Base-by-base conservation (phyloP, 2,888 invertebrate genomes). In the Melipona bicolor region DNA sequence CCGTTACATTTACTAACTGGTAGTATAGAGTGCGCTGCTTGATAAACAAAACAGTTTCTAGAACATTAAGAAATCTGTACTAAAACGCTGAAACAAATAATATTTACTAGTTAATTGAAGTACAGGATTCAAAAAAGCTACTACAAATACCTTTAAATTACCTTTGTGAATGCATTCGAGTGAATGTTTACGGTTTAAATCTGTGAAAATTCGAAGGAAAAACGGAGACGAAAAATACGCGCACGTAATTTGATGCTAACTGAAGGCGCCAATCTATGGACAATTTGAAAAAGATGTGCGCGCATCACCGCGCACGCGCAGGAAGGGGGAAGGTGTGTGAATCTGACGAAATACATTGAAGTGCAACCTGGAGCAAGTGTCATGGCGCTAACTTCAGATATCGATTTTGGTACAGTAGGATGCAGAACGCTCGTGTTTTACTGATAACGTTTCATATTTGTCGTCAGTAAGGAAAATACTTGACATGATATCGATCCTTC, bases 351-450 rank as follows among this genome's bases (percentile, higher is more conserved):
- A 36, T 54, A 65, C 64, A 67, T 74, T 62, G 52, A 56, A 67
- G 76, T 43, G 49, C 75, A 77, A 49, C 27, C 21, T 32, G 27
- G 54, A 54, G 70, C 68, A 52, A 82, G 84, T 75, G 83, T 88
- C 83, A 85, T 85, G 91, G 93, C 92, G 93, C 88, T 91, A 86
- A 83, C 78, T 90, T 92, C 89, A 89, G 71, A 77, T 90, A 93
- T 93, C 87, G 93, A 93, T 92, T 90, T 85, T 83, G 81, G 81
- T 76, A 89, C 87, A 86, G 81, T 90, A 91, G 87, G 91, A 92
- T 91, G 92, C 91, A 90, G 90, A 83, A 88, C 87, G 81, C 75
- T 81, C 78, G 72, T 83, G 75, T 77, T 78, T 71, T 67, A 64
- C 81, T 85, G 61, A 85, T 83, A 79, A 54, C 69, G 36, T 79